Percentiles rank a stretch among this genome's conserved stretches.
These are phyloP conservation scores for Zygaena filipendulae DNA, from an alignment of 2,888 invertebrate species.

Conservation along the genomic window DNA sequence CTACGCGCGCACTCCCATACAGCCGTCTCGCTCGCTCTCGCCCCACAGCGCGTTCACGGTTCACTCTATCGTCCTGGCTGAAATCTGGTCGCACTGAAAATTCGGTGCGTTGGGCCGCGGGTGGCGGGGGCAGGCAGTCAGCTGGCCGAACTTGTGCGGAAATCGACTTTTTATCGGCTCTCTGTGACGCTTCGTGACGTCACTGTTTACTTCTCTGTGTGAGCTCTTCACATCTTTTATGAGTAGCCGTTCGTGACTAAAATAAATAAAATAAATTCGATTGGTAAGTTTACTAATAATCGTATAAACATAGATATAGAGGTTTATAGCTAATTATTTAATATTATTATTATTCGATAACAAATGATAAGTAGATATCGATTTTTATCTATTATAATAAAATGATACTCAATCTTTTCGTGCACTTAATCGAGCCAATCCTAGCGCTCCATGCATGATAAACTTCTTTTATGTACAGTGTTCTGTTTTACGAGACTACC, in stretches of 20 bases:
- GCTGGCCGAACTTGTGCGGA: constrained; percentile 68
- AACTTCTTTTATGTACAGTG: too few relatives aligned
- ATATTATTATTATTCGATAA: too few relatives aligned
- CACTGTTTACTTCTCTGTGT: constrained; percentile 56
- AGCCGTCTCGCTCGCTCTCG: constrained; percentile 32
- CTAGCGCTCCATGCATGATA: constrained; percentile 28
- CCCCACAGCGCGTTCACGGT: constrained; percentile 10
- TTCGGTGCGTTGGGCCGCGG: constrained; percentile 37
- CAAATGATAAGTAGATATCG: too few relatives aligned
- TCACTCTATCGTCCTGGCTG: constrained; percentile 34
- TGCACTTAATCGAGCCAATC: constrained; percentile 14
- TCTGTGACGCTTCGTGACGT: constrained; percentile 64
- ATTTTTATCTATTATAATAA: constrained; percentile 1
- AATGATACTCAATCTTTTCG: neutral
- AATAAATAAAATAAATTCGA: too few relatives aligned
- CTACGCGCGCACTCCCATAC: constrained; percentile 31
- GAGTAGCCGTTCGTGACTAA: too few relatives aligned
- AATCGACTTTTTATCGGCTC: constrained; percentile 67
- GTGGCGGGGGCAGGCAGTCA: constrained; percentile 51
- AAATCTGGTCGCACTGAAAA: constrained; percentile 57
- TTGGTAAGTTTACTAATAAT: too few relatives aligned
- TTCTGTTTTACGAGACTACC: too few relatives aligned
- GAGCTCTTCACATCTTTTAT: too few relatives aligned
- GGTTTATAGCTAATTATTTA: too few relatives aligned
- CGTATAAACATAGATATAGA: too few relatives aligned